These are phyloP conservation scores for Platycercus adscitus DNA, from an alignment of 2,113 vertebrate species.

Conservation along the genomic window DNA sequence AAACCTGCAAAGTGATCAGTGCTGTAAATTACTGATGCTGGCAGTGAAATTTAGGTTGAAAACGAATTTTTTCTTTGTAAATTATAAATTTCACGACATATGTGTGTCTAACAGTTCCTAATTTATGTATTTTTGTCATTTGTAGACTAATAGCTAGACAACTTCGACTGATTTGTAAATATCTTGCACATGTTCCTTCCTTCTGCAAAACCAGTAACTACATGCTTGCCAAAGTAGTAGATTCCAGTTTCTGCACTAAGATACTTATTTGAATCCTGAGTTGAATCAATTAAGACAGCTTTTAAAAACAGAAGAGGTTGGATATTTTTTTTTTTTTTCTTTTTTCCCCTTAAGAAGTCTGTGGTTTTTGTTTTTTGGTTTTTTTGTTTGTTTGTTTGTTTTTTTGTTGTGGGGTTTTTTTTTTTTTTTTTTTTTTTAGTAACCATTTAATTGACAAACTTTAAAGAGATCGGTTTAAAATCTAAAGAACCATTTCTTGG, in stretches of 20 bases:
- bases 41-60: background rate
- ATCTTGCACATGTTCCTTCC: background rate
- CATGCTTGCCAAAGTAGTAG: background rate
- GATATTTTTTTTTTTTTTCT: background rate
- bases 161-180: background rate
- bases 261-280: background rate
- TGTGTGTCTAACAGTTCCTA: background rate
- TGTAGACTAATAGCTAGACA: background rate
- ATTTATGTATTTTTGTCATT: background rate
- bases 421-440: background rate
- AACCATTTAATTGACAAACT: background rate
- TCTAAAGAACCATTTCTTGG: background rate
- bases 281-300: background rate
- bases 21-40: background rate
- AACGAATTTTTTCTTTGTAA: background rate
- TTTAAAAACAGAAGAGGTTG: background rate
- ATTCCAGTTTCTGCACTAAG: background rate
- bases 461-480: background rate
- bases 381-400: background rate
- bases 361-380: background rate
- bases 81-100: background rate
- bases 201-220: background rate
- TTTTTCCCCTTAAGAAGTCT: background rate
- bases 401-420: too few relatives aligned
- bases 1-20: background rate